A percentile compares a stretch with the other conserved stretches of the same genome.
Conservation (phyloP, 2,113 vertebrate species). For the Galbula dea region DNA sequence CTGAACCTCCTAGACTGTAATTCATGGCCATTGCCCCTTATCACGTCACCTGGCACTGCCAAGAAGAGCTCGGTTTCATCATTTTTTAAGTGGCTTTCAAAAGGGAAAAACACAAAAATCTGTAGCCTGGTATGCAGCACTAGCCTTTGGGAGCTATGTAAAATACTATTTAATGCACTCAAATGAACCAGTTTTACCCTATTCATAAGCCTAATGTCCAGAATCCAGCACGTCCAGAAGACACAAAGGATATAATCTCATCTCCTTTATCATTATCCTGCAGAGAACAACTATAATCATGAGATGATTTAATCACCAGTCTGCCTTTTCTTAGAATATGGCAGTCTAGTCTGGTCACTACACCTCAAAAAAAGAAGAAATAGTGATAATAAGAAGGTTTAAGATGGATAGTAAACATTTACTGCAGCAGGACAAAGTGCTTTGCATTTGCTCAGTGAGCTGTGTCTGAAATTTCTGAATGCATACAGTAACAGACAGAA, state of each 20-base stretch:
- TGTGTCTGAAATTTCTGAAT: neutral
- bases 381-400: neutral
- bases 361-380: neutral
- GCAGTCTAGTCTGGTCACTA: neutral
- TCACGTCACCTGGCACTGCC: neutral
- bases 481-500: neutral
- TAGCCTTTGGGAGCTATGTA: neutral
- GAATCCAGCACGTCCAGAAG: neutral
- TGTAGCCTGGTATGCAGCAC: neutral
- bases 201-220: neutral
- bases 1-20: neutral
- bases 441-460: neutral
- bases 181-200: neutral
- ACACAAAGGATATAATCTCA: neutral
- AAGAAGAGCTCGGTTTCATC: neutral
- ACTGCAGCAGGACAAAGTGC: neutral
- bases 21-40: neutral
- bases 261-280: neutral
- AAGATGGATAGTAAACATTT: neutral
- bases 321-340: neutral
- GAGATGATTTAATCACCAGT: neutral
- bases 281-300: neutral
- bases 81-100: neutral
- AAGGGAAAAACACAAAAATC: neutral
- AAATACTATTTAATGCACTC: neutral